Base-by-base conservation (phyloP, 2,797 vertebrate species). In the Anguilla megastoma region DNA sequence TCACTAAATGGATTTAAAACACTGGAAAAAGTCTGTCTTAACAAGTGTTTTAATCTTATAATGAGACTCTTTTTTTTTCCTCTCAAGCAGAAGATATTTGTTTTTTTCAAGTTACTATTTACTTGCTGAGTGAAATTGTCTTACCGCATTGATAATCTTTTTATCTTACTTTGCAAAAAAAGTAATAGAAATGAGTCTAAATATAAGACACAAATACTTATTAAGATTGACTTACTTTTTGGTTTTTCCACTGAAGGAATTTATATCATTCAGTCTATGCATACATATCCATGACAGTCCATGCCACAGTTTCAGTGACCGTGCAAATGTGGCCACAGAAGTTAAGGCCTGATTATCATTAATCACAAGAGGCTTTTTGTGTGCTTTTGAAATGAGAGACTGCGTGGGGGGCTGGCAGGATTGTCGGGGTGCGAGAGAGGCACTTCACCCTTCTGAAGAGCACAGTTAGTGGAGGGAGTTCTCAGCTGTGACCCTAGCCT, bases 401-500 rank as follows among this genome's bases (percentile, higher is more conserved):
- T 60, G 27, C n/a, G 21, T n/a, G 63, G 48, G 85, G 86, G 52
- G 74, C 74, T 45, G 86, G 48, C 33, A 48, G 88, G 50, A 30
- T 80, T 85, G 84, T 86, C 69, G 85, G 89, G 84, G 76, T 71
- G 85, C 79, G 33, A 56, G 87, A 91, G 82, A 84, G 88, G 58
- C 88, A 74, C 88, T 79, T 90, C 86, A 88, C 74, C 71, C 71
- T 84, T 82, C 83, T 88, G 87, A 86, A 79, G 88, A 82, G 88
- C 84, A 21, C 76, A 30, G 60, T 56, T 36, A 41, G 86, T 87
- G 84, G 90, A 89, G 91, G 86, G 91, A 91, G 92, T 92, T 90
- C 89, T 90, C 87, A 92, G 92, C 91, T 90, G 91, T 95, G 94
- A 95, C 93, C 95, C 92, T 91, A 90, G 93, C 92, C 93, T 95